Conservation (phyloP, 2,888 invertebrate genomes). For the Volucella bombylans region DNA sequence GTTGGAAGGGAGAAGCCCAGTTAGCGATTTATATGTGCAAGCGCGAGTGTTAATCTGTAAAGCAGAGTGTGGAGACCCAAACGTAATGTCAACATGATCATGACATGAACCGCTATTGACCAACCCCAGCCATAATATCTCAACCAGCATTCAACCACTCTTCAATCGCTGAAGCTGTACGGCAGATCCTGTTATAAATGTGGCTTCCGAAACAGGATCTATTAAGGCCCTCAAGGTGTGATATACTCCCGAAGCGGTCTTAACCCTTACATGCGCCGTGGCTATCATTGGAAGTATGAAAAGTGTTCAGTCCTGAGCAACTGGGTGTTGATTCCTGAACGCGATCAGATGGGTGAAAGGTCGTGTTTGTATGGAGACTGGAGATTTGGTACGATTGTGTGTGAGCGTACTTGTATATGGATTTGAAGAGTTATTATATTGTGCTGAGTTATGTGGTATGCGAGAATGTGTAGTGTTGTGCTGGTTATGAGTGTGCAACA, state of each 20-base stretch:
- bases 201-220: constrained; percentile 10
- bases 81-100: not conserved
- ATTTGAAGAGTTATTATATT: no score
- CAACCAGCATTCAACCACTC: not conserved
- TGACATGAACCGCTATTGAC: constrained; percentile 8
- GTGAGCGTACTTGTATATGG: no score
- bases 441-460: no score
- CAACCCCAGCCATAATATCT: constrained; percentile 8
- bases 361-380: no score
- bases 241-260: not conserved
- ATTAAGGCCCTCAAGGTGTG: constrained; percentile 3
- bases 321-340: no score
- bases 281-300: no score
- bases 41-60: not conserved
- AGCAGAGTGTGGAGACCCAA: not conserved
- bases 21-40: constrained; percentile 1
- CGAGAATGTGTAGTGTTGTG: no score
- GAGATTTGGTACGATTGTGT: no score
- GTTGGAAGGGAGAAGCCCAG: not conserved
- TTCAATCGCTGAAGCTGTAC: not conserved
- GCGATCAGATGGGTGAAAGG: no score
- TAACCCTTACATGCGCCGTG: no score
- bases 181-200: constrained; percentile 14
- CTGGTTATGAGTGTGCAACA: no score
- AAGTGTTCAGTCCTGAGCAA: no score